Evolutionary conservation across 2,797 vertebrate genomes (phyloP), one percentile per base, ranked within the genome.

Genomic region (Premnoplex brunnescens): DNA sequence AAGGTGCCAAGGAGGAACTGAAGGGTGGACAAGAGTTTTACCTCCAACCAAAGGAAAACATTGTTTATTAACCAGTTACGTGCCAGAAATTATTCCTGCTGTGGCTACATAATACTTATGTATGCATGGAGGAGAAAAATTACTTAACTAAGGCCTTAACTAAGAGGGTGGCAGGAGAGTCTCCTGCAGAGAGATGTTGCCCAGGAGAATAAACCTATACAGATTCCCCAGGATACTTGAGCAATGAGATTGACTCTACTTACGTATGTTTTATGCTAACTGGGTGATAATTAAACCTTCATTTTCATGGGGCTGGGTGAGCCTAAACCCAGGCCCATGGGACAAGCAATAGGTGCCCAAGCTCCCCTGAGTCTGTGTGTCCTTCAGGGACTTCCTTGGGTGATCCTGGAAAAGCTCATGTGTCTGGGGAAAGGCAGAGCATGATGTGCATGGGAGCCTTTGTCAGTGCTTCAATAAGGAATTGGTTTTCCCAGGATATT

Each of bases 341-440:
- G 37, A 39, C 22, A 64, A 58, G 43, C 36, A 26, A 6, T 32
- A 62, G 51, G 56, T 3, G 0, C 21, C 12, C 1, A 2, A 39
- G 36, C 8, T 91, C 34, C 22, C 34, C 60, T 36, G 46, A 14
- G 27, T 62, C 43, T 1, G 12, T 9, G 1, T 60, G 49, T 41
- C n/a, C 14, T 2, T 14, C 3, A 16, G 49, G 69, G 54, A 46
- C 13, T 36, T 39, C 49, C 60, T 58, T 4, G 4, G 32, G 12
- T 1, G 2, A 39, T 43, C 18, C 46, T 39, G 24, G 34, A 30
- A 77, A 83, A 71, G 21, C 17, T 56, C 23, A 2, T 0, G 1
- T 73, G 39, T 55, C 43, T 71, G 68, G 55, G 34, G 28, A 83
- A 94, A 59, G 18, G 30, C 48, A 88, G 41, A 48, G 28, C 28